Base-by-base conservation (phyloP, 2,888 invertebrate genomes). In the Creontiades dilutus region DNA sequence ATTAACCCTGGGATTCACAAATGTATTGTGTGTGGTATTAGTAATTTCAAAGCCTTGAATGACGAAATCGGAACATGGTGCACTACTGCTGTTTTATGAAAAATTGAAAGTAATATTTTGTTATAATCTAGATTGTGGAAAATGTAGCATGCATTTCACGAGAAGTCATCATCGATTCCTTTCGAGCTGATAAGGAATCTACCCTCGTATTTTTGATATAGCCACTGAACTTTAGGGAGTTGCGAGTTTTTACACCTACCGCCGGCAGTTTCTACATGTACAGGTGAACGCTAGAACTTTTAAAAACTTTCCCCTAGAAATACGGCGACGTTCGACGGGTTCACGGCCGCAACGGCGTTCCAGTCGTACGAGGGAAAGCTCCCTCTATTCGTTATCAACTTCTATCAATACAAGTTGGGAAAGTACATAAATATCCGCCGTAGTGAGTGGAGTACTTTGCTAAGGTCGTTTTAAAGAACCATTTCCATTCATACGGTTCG, bases 401-500 rank as follows among this genome's bases (percentile, higher is more conserved):
- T 68, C 19, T 12, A 23, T 68, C 68, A 23, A 68, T 23, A 68
- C 68, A 23, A 68, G 68, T 68, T 68, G 23, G 68, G 13, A 68
- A 68, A 68, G 68, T 68, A 12, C 68, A 68, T 68, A 68, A 68
- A 68, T 68, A 68, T 23, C 68, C 27, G 52, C 11, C 13, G 52
- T 23, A 61, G 61, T 9, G 19, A 19, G 37, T 37, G 19, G 68
- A 23, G 5, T 68, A 68, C 11, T 68, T 12, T 68, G 0, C 23
- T 68, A 68, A 12, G 13, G 68, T 68, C 68, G 68, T 68, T 68
- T 13, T 23, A 68, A 68, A 68, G 27, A 68, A 68, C 68, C 68
- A 68, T 68, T 68, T 68, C 68, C 68, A 68, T 68, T 68, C 27
- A 27, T 68, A 68, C 68, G 68, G 68, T 68, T 23, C 23, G 68